Evolutionary conservation across 1,140 invertebrate genomes (phyloP).

Genomic region (Tetraneura akinire): DNA sequence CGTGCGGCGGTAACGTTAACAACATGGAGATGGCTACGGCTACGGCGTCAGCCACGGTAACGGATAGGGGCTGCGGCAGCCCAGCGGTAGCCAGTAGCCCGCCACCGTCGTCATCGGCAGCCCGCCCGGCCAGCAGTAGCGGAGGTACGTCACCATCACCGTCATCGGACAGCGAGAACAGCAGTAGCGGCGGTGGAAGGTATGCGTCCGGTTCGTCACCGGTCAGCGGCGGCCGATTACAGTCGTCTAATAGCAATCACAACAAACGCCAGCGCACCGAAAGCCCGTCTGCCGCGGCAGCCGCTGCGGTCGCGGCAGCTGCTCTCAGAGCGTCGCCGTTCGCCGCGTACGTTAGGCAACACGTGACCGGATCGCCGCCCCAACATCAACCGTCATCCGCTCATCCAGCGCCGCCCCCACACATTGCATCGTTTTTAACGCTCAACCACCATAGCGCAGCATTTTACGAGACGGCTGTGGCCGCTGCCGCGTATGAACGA

Average conservation of each 20-base stretch:
- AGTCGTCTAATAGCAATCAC: slow-evolving; percentile 1
- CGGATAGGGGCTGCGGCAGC: slow-evolving; percentile 25
- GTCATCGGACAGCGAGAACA: slow-evolving; percentile 37
- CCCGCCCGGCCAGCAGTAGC: slow-evolving; percentile 1
- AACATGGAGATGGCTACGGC: slow-evolving; percentile 15
- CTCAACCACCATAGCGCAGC: slow-evolving; percentile 30
- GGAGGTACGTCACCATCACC: slow-evolving; percentile 23
- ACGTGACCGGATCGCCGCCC: not conserved
- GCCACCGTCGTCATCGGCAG: not conserved
- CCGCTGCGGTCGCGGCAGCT: not conserved
- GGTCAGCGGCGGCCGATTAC: not conserved
- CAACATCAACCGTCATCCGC: not conserved
- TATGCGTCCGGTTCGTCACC: slow-evolving; percentile 18
- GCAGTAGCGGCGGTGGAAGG: slow-evolving; percentile 2
- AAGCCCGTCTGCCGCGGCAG: not conserved
- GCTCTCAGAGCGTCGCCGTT: slow-evolving; percentile 16
- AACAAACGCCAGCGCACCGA: slow-evolving; percentile 41
- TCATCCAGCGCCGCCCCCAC: not conserved
- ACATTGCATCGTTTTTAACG: slow-evolving; percentile 35
- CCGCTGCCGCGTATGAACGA: slow-evolving; percentile 41
- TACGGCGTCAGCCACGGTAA: not conserved
- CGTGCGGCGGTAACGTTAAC: not conserved
- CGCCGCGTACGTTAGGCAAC: not conserved
- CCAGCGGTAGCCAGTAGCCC: slow-evolving; percentile 21
- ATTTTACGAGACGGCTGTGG: slow-evolving; percentile 36